Base-by-base conservation (phyloP, 2,113 vertebrate species). In the Sebastes fasciatus region DNA sequence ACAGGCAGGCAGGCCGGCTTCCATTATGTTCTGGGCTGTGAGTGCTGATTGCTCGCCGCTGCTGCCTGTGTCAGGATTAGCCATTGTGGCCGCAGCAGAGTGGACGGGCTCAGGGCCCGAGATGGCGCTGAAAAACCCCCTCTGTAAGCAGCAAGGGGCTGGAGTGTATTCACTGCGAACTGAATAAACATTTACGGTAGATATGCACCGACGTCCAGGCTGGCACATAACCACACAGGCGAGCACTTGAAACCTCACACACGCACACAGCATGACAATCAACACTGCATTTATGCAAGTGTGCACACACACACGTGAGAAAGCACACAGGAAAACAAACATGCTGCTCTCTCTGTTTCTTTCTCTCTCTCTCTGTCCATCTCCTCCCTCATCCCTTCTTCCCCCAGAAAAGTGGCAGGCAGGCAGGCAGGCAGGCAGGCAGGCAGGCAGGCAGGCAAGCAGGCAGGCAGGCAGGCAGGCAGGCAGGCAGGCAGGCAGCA, bases 11-110 rank as follows among this genome's bases (percentile, higher is more conserved):
- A 83, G 83, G 64, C 87, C 79, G 82, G 48, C 83, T 90, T 88
- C 76, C 79, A 90, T 89, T 87, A 82, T 87, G 86, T 79, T 82
- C 79, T 71, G 83, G 86, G 54, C 86, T 79, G 78, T 52, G 75
- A 84, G 60, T 76, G 76, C 81, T 86, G 88, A 87, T 87, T 92
- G 84, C 87, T 82, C 49, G 73, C 83, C 14, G n/a, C 79, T 83
- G 88, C 82, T 79, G 79, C 80, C 83, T 79, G 51, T 86, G 86
- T 90, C 85, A 85, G 88, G 88, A 91, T 90, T 91, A 90, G 83
- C 79, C 86, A 80, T 89, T 88, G 89, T 91, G 89, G 71, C 73
- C 42, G 26, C 46, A 86, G 82, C 72, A 84, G 82, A 89, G 89
- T 66, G 83, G 87, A 84, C 77, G 70, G 85, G 77, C 88, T 86